Conservation (phyloP, 2,888 invertebrate species). For the Folsomia candida region DNA sequence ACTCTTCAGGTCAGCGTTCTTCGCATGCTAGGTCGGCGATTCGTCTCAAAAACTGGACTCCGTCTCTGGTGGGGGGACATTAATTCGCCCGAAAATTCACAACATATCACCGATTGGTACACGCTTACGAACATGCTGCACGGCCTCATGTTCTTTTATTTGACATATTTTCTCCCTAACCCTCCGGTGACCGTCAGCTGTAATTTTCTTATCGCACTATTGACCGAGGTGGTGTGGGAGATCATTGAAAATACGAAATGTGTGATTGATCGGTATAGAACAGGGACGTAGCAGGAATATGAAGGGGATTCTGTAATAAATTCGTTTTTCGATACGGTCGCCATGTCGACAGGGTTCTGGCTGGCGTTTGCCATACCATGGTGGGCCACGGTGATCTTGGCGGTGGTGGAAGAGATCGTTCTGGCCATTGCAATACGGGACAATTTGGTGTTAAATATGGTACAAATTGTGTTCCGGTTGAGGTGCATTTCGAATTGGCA, state of each 20-base stretch:
- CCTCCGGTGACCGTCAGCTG: not conserved
- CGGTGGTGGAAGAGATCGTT: slow-evolving; percentile 10
- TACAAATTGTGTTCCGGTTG: slow-evolving; percentile 10
- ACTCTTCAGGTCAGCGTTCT: not conserved
- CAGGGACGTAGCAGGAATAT: slow-evolving; percentile 16
- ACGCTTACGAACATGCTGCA: slow-evolving; percentile 15
- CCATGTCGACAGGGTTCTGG: slow-evolving; percentile 16
- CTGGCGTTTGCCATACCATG: not conserved
- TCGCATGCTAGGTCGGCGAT: not conserved
- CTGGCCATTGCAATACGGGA: slow-evolving; percentile 10
- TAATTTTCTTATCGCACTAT: not conserved
- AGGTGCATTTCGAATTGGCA: slow-evolving; percentile 19
- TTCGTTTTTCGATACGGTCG: slow-evolving; percentile 4
- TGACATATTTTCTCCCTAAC: not conserved
- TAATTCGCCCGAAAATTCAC: slow-evolving; percentile 11
- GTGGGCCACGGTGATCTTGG: not conserved
- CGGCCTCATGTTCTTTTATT: slow-evolving; percentile 11
- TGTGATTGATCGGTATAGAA: slow-evolving; percentile 16
- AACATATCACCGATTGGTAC: slow-evolving; percentile 21
- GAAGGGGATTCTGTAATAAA: slow-evolving; percentile 17
- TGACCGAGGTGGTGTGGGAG: slow-evolving; percentile 9
- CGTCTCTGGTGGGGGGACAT: slow-evolving; percentile 8
- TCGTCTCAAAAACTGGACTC: slow-evolving; percentile 1
- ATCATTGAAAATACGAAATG: slow-evolving; percentile 13
- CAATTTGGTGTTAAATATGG: slow-evolving; percentile 15